phyloP scores from a whole-genome alignment of 2,888 invertebrate species.

The Nymphalis polychloros region DNA sequence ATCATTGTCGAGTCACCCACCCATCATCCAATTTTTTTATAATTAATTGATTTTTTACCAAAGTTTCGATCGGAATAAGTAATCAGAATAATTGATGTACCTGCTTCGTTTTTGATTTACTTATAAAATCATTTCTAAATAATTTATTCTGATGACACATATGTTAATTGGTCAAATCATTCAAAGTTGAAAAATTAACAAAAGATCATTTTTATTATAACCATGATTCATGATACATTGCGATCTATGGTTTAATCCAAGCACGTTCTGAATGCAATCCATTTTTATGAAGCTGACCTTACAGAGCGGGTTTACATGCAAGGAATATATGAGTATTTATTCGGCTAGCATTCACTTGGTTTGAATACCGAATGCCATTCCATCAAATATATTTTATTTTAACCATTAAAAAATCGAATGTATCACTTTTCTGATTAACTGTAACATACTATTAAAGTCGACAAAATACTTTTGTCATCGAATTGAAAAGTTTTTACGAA shows the following conservation, averaged over 20 bases:
- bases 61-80: too few species aligned
- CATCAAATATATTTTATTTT: slow-evolving; percentile 21
- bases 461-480: too few species aligned
- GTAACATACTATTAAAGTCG: not conserved
- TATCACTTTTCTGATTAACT: not conserved
- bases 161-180: not conserved
- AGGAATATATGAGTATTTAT: slow-evolving; percentile 41
- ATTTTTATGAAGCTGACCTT: slow-evolving; percentile 62
- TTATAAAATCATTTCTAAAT: not conserved
- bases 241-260: slow-evolving; percentile 40
- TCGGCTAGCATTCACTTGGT: slow-evolving; percentile 38
- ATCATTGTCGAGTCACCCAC: too few species aligned
- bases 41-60: too few species aligned
- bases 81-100: not conserved
- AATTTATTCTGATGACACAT: not conserved
- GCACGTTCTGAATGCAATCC: slow-evolving; percentile 61
- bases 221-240: slow-evolving; percentile 17
- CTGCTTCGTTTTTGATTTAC: not conserved
- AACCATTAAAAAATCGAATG: not conserved
- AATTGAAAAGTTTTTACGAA: too few species aligned
- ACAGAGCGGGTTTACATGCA: slow-evolving; percentile 43
- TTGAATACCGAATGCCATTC: slow-evolving; percentile 27
- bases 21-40: too few species aligned
- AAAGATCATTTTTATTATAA: slow-evolving; percentile 1
- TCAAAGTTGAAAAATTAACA: not conserved